A percentile compares a stretch with the other conserved stretches of the same genome.
These are phyloP conservation scores for Parasteatoda tepidariorum DNA, from an alignment of 1,140 invertebrate genomes.

Conservation along the genomic window DNA sequence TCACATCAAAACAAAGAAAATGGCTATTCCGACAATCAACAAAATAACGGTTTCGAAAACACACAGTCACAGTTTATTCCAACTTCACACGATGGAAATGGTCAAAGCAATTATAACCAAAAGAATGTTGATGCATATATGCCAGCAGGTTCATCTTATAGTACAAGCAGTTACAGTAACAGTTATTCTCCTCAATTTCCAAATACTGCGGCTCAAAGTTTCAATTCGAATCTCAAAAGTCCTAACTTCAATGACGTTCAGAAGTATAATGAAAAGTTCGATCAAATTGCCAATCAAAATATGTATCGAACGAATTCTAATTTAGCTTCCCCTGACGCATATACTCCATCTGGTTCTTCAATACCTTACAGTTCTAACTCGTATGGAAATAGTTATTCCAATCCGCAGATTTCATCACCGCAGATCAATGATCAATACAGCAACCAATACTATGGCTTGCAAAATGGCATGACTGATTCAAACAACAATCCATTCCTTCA, in stretches of 20 bases:
- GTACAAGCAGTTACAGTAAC: conserved; percentile 29
- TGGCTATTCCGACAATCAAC: neutral
- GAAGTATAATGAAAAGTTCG: conserved; percentile 41
- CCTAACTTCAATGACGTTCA: neutral
- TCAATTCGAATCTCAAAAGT: neutral
- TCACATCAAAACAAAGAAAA: neutral
- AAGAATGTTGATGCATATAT: conserved; percentile 9
- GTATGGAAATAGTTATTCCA: neutral
- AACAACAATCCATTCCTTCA: neutral
- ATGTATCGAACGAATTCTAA: conserved; percentile 17
- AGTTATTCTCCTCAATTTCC: neutral
- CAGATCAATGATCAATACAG: neutral
- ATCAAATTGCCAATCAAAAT: conserved; percentile 26
- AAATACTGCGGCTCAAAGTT: neutral
- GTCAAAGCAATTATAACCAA: conserved; percentile 25
- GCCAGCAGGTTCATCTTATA: conserved; percentile 28
- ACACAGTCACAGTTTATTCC: too few species aligned
- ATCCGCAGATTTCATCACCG: neutral
- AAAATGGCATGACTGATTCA: neutral
- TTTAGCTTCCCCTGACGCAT: neutral
- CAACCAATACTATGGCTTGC: neutral
- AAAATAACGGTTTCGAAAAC: too few species aligned
- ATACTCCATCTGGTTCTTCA: neutral
- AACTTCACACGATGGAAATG: neutral
- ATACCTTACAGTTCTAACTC: conserved; percentile 3